Conservation (phyloP, 2,113 vertebrate species). For the Nothobranchius furzeri region DNA sequence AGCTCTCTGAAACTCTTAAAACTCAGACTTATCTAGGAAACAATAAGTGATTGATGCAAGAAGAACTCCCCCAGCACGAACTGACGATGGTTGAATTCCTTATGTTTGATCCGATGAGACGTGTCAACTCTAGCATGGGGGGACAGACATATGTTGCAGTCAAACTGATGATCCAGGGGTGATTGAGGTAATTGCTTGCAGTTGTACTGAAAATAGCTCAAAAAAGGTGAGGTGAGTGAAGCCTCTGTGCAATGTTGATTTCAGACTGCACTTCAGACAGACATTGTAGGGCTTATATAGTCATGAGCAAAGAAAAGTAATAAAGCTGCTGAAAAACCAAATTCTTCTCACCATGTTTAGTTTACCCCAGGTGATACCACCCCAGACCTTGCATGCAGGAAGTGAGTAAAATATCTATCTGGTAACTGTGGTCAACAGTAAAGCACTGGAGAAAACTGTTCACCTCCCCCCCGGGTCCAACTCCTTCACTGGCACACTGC, state of each 20-base stretch:
- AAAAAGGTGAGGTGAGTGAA: slow-evolving; percentile 49
- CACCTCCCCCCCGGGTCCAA: slow-evolving; percentile 16
- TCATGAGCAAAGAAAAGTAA: slow-evolving; percentile 17
- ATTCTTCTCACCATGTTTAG: slow-evolving; percentile 43
- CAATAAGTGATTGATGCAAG: slow-evolving; percentile 41
- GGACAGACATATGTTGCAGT: slow-evolving; percentile 45
- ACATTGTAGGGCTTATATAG: slow-evolving; percentile 23
- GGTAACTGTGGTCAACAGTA: slow-evolving; percentile 57
- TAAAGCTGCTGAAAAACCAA: slow-evolving; percentile 45
- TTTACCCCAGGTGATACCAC: neutral
- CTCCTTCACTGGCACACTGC: slow-evolving; percentile 57
- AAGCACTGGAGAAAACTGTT: neutral
- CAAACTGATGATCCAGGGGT: slow-evolving; percentile 62
- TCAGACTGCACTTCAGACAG: slow-evolving; percentile 34
- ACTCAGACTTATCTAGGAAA: slow-evolving; percentile 22
- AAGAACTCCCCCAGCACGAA: slow-evolving; percentile 32
- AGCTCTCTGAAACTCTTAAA: neutral
- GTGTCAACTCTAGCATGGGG: slow-evolving; percentile 45
- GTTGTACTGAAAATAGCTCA: slow-evolving; percentile 59
- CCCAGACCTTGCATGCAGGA: slow-evolving; percentile 8
- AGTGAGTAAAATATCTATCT: slow-evolving; percentile 51
- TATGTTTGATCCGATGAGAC: slow-evolving; percentile 46
- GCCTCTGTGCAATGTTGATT: slow-evolving; percentile 65
- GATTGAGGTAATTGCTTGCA: slow-evolving; percentile 75
- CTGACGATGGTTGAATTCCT: slow-evolving; percentile 24